Conservation (phyloP, 2,888 invertebrate species). For the Frankliniella intonsa region DNA sequence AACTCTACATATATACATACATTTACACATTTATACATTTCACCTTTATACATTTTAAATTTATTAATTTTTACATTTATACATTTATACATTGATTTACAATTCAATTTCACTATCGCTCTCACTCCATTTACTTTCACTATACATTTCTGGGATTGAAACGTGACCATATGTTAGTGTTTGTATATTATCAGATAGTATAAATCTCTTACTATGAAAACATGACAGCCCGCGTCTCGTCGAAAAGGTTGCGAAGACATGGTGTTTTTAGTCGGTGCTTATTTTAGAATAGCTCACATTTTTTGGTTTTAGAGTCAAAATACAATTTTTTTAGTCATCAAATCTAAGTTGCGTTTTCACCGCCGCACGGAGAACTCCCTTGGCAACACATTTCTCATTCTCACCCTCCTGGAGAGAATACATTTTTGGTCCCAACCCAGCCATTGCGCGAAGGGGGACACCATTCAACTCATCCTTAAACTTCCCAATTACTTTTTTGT, state of each 20-base stretch:
- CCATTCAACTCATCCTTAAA: neutral
- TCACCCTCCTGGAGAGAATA: constrained; percentile 13
- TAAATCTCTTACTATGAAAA: neutral
- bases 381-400: neutral
- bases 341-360: neutral
- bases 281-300: neutral
- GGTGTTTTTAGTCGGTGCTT: neutral
- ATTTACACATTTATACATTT: no score
- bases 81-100: neutral
- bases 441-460: neutral
- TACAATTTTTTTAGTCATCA: neutral
- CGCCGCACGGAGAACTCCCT: neutral
- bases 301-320: neutral
- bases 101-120: neutral
- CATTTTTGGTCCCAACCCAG: constrained; percentile 35
- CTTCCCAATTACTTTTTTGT: neutral
- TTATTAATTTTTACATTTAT: no score
- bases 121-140: neutral
- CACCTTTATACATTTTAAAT: no score
- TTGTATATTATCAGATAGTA: neutral
- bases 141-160: neutral
- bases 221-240: neutral
- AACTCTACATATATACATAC: no score
- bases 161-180: neutral
- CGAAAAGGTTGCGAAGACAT: neutral